These are phyloP conservation scores for Euwallacea fornicatus DNA, from an alignment of 1,140 invertebrate species.

Conservation along the genomic window DNA sequence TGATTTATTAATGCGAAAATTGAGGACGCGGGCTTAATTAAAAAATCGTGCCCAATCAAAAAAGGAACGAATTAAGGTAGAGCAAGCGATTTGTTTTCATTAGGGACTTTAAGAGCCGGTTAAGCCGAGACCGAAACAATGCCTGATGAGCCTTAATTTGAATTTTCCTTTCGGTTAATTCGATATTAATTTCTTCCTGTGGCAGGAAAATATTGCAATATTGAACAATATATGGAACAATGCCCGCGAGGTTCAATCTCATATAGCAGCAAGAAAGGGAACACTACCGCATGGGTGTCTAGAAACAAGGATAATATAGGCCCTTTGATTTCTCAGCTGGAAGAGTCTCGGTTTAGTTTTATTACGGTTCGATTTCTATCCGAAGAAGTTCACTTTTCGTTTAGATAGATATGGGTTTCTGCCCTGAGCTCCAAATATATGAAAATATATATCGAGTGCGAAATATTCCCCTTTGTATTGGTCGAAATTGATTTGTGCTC, in stretches of 20 bases:
- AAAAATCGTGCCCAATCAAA: slow-evolving; percentile 29
- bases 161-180: slow-evolving; percentile 1
- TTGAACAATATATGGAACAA: too few species aligned
- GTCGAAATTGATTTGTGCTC: slow-evolving; percentile 32
- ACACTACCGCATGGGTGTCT: slow-evolving; percentile 11
- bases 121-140: slow-evolving; percentile 6
- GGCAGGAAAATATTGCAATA: too few species aligned
- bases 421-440: slow-evolving; percentile 17
- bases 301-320: slow-evolving; percentile 19
- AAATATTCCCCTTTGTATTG: slow-evolving; percentile 29
- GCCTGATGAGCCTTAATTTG: slow-evolving; percentile 8
- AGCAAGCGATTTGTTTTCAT: slow-evolving; percentile 16
- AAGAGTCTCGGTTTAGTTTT: slow-evolving; percentile 31
- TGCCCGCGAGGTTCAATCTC: not conserved
- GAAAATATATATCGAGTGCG: slow-evolving; percentile 34
- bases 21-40: slow-evolving; percentile 26
- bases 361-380: slow-evolving; percentile 30
- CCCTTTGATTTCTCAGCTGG: slow-evolving; percentile 31
- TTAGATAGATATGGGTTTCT: slow-evolving; percentile 27
- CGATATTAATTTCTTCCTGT: not conserved
- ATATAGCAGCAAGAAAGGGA: not conserved
- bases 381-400: slow-evolving; percentile 26
- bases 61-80: slow-evolving; percentile 17
- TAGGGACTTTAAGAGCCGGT: slow-evolving; percentile 2
- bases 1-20: slow-evolving; percentile 28